Conservation (phyloP, 2,113 vertebrate species). For the Fregata magnificens region DNA sequence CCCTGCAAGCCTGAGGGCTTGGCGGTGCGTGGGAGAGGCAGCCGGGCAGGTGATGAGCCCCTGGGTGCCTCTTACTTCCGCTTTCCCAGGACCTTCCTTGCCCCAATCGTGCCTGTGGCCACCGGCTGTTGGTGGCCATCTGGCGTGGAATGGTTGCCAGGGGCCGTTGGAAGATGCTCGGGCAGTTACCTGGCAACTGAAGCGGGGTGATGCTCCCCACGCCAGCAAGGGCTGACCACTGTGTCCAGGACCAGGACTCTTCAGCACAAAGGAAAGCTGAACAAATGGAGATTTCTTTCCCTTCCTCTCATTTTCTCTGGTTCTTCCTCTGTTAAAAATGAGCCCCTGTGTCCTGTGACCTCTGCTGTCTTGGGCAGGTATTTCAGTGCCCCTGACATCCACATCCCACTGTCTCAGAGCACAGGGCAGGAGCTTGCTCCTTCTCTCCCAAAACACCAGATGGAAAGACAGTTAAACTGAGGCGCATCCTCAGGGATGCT, state of each 20-base stretch:
- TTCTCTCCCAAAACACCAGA: not conserved
- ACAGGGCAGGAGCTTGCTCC: not conserved
- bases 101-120: fast-evolving
- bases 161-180: not conserved
- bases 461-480: not conserved
- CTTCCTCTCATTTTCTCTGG: not conserved
- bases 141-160: not conserved
- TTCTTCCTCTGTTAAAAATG: not conserved
- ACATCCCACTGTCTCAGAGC: not conserved
- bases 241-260: not conserved
- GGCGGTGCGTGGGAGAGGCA: not conserved
- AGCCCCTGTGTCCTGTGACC: not conserved
- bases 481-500: not conserved
- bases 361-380: not conserved
- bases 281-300: not conserved
- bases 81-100: not conserved
- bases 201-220: fast-evolving
- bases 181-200: not conserved
- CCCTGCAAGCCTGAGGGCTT: not conserved
- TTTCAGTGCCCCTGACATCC: fast-evolving
- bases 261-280: not conserved
- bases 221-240: not conserved
- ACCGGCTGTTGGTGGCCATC: not conserved
- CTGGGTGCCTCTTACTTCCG: not conserved
- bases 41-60: not conserved